Evolutionary conservation across 2,113 vertebrate species (phyloP).

Genomic region (Equus przewalskii): DNA sequence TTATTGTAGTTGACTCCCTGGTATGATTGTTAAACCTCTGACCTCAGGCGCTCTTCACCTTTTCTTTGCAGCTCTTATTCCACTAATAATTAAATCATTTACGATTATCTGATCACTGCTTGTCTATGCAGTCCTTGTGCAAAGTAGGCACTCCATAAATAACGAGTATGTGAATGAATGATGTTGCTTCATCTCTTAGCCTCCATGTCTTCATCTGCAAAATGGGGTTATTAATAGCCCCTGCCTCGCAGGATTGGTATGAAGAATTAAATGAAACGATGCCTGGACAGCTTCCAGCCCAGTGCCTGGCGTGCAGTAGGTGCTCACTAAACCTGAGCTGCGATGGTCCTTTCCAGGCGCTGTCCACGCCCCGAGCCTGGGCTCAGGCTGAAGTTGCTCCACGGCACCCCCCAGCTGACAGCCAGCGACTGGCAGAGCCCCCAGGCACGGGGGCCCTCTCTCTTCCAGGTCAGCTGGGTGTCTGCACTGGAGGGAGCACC

Average conservation of each 20-base stretch:
- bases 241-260: conserved; percentile 68
- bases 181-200: conserved; percentile 42
- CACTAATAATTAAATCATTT: not conserved
- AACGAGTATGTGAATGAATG: conserved; percentile 47
- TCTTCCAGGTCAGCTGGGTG: conserved; percentile 77
- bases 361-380: conserved; percentile 72
- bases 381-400: conserved; percentile 74
- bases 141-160: conserved; percentile 18
- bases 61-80: conserved; percentile 35
- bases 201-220: conserved; percentile 68
- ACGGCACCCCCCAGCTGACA: conserved; percentile 69
- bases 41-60: not conserved
- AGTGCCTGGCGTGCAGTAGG: conserved; percentile 61
- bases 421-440: conserved; percentile 77
- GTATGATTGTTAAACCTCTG: not conserved
- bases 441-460: conserved; percentile 74
- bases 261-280: conserved; percentile 74
- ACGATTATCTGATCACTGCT: not conserved
- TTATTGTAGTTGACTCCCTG: not conserved
- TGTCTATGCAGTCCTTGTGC: conserved; percentile 27
- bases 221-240: conserved; percentile 71
- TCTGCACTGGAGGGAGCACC: not conserved
- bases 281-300: conserved; percentile 70
- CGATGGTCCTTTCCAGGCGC: conserved; percentile 81
- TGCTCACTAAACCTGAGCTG: conserved; percentile 82